Evolutionary conservation across 2,797 vertebrate genomes (phyloP).

Genomic region (Acridotheres tristis): DNA sequence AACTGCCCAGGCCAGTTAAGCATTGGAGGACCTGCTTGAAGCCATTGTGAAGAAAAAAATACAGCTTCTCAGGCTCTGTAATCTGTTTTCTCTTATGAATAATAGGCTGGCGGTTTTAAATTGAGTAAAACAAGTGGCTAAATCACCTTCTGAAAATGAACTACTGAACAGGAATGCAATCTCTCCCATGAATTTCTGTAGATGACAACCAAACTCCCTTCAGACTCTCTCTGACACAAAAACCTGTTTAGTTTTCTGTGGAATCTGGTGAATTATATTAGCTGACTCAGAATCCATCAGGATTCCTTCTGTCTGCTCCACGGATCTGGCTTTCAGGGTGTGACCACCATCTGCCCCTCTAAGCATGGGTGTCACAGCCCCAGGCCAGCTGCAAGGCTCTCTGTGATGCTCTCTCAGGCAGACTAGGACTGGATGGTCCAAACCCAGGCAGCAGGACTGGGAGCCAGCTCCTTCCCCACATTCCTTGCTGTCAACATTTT

Average conservation of each 20-base stretch:
- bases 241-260: not conserved
- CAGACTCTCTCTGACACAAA: not conserved
- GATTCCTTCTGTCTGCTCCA: not conserved
- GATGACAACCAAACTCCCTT: not conserved
- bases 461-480: not conserved
- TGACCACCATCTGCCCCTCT: accelerated
- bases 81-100: slow-evolving; percentile 7
- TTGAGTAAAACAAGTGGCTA: slow-evolving; percentile 30
- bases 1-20: not conserved
- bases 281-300: not conserved
- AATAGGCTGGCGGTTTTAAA: not conserved
- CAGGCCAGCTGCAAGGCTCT: not conserved
- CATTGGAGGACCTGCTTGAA: not conserved
- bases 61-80: not conserved
- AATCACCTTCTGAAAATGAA: slow-evolving; percentile 10
- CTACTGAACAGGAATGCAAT: not conserved
- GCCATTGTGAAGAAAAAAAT: not conserved
- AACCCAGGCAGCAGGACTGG: not conserved
- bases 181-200: not conserved
- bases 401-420: not conserved
- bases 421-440: not conserved
- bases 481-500: not conserved
- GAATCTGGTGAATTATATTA: not conserved
- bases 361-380: accelerated
- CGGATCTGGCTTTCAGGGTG: not conserved